Base-by-base conservation (phyloP, 2,888 invertebrate species). In the Phaonia tiefii region DNA sequence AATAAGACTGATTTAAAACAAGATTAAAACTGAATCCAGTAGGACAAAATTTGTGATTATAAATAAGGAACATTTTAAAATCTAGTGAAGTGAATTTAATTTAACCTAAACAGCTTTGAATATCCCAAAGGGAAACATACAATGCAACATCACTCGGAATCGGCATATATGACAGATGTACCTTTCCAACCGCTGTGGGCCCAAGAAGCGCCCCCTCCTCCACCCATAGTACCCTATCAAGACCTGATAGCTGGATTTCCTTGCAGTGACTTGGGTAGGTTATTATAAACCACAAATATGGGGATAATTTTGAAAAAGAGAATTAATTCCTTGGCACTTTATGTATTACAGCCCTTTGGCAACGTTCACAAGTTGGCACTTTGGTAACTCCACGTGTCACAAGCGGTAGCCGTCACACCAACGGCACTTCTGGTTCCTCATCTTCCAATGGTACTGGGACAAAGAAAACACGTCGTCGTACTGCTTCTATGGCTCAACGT, bases 401-500 rank as follows among this genome's bases (percentile, higher is more conserved):
- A 4, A 44, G 65, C 46, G 75, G 54, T 31, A 73, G 77, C 1
- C 78, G 84, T 0, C 46, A 70, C 1, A 17, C 73, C 11, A 77
- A 77, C 60, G 67, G 73, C 44, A 51, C 65, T 46, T 65, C 65
- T n/a, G 76, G 79, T 10, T 78, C 67, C 8, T 25, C 80, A 25
- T 60, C 79, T 0, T 67, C 54, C 3, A 79, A 79, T 49, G 92
- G 84, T 89, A 85, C 90, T 4, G 91, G 92, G 42, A 91, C 92
- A 65, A 97, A 97, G 89, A 97, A 97, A 89, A 94, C 96, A 1
- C 93, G 98, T 5, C 93, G 98, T 2, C 93, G 98, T 26, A 97
- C 97, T 2, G 97, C 98, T 0, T 97, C 97, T 0, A 93, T 97
- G 86, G 97, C 97, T 0, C 98, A 98, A 89, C 92, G 98, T 42